Evolutionary conservation across 2,113 vertebrate genomes (phyloP).

Genomic region (Leuciscus idus): DNA sequence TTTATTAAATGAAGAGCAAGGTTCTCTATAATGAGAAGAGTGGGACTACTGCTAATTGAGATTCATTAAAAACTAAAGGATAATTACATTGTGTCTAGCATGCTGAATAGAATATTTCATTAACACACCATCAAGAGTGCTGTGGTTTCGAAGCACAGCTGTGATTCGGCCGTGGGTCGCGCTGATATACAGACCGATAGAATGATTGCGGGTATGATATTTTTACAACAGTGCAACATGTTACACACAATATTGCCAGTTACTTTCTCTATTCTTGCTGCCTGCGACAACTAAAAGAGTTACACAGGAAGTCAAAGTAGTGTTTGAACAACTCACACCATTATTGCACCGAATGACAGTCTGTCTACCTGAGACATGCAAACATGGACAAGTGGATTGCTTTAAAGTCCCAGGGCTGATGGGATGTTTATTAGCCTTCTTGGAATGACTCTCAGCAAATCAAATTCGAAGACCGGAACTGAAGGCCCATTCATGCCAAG

Average conservation of each 20-base stretch:
- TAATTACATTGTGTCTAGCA: neutral
- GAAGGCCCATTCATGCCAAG: neutral
- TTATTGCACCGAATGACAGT: neutral
- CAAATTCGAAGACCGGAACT: neutral
- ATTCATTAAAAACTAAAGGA: slow-evolving; percentile 17
- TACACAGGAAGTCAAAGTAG: neutral
- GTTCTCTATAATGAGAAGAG: neutral
- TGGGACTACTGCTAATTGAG: slow-evolving; percentile 22
- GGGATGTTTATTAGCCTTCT: neutral
- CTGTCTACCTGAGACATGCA: neutral
- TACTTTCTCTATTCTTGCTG: neutral
- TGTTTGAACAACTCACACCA: neutral
- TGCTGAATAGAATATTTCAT: slow-evolving; percentile 19
- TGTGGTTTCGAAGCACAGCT: neutral
- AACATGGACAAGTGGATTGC: neutral
- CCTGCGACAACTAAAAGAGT: neutral
- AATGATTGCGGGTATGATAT: neutral
- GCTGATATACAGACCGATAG: neutral
- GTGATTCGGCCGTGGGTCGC: neutral
- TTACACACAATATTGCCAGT: neutral
- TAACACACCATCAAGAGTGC: neutral
- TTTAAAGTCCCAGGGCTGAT: neutral
- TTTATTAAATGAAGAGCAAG: slow-evolving; percentile 18
- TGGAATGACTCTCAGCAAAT: neutral
- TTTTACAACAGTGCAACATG: neutral